A percentile compares a stretch with the other conserved stretches of the same genome.
phyloP scores from a whole-genome alignment of 2,113 vertebrate species.

The Menidia beryllina region DNA sequence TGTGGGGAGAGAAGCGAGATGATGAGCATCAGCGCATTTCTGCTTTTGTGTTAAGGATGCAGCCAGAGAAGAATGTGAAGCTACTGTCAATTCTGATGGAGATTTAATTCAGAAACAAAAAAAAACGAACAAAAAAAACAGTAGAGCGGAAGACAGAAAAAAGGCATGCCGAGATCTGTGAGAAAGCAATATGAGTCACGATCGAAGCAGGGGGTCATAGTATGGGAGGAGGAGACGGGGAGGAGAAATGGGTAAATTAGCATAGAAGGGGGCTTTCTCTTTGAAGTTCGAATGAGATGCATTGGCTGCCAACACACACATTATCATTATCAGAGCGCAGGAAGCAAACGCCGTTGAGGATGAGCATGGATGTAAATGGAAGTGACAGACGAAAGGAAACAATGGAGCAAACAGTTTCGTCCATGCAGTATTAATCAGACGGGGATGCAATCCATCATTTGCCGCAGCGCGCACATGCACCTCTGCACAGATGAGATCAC shows the following conservation, averaged over 20 bases:
- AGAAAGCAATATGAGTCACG: constrained; percentile 10
- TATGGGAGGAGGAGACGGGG: constrained; percentile 30
- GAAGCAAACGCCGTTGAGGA: constrained; percentile 36
- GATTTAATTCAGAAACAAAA: too few relatives aligned
- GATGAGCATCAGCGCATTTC: constrained; percentile 2
- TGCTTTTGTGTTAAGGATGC: constrained; percentile 37
- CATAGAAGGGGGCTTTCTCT: constrained; percentile 29
- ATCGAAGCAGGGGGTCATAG: constrained; percentile 31
- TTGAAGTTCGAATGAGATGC: constrained; percentile 51
- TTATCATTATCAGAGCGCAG: background rate
- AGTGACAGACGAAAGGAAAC: constrained; percentile 42
- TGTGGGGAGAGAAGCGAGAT: constrained; percentile 1
- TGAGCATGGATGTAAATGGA: constrained; percentile 26
- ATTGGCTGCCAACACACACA: constrained; percentile 20
- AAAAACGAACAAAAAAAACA: too few relatives aligned
- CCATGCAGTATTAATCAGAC: constrained; percentile 68
- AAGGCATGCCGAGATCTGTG: constrained; percentile 29
- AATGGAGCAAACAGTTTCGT: constrained; percentile 38
- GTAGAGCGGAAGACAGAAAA: background rate
- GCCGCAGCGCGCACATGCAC: constrained; percentile 1
- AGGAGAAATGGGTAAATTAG: constrained; percentile 18
- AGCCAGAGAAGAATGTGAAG: constrained; percentile 13
- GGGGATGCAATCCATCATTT: constrained; percentile 45
- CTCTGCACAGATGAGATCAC: constrained; percentile 23
- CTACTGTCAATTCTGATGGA: background rate